These are phyloP conservation scores for Cettia cetti DNA, from an alignment of 2,113 vertebrate species.

Conservation along the genomic window DNA sequence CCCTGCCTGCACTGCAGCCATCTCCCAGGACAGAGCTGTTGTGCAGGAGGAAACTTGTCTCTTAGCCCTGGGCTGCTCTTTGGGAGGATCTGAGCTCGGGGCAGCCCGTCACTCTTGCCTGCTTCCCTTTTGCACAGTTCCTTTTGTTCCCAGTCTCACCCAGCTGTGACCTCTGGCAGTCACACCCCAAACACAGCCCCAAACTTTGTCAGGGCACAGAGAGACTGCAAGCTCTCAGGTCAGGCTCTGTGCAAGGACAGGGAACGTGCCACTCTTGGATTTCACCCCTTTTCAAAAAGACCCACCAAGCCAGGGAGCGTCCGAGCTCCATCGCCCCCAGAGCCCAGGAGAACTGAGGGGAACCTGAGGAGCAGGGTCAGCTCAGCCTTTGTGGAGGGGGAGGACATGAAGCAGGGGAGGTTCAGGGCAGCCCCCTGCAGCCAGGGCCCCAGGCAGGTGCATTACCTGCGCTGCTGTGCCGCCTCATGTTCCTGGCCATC, in stretches of 20 bases:
- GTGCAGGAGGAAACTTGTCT: constrained; percentile 28
- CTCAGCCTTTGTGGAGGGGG: not conserved
- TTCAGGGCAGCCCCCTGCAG: not conserved
- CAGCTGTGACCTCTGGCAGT: not conserved
- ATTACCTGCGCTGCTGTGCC: constrained; percentile 81
- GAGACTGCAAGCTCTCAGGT: not conserved
- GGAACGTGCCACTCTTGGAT: accelerated
- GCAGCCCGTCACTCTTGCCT: not conserved
- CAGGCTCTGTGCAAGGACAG: accelerated
- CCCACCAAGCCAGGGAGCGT: not conserved
- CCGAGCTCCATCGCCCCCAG: accelerated
- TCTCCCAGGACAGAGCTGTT: not conserved
- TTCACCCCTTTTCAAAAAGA: not conserved
- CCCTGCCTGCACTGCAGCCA: not conserved
- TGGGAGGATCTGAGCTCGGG: not conserved
- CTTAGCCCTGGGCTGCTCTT: constrained; percentile 26
- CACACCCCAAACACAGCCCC: not conserved
- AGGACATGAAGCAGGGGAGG: accelerated
- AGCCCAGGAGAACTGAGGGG: not conserved
- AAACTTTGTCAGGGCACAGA: not conserved
- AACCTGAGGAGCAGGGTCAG: not conserved
- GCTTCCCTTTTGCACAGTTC: not conserved
- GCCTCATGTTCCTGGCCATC: constrained; percentile 88
- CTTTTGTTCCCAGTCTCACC: not conserved
- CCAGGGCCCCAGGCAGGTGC: accelerated